Evolutionary conservation across 2,888 invertebrate genomes (phyloP), one percentile per base, ranked within the genome.

Genomic region (Zootermopsis nevadensis): DNA sequence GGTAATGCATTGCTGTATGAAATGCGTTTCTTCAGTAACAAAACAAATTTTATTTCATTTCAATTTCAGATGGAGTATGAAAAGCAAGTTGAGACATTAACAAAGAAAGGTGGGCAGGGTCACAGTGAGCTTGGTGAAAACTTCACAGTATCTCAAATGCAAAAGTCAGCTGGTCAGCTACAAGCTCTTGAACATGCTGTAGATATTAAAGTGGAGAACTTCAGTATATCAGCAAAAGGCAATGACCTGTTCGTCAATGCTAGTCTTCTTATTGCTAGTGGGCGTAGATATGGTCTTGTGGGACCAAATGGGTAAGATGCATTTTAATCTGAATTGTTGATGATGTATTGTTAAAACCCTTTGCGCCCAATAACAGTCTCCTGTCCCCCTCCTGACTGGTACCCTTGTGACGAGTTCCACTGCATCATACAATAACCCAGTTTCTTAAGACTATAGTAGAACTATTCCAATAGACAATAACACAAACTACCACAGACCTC

Each of bases 151-250:
- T 99, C 99, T 7, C 94, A 94, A 87, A 95, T 95, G 82, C 92
- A 91, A 92, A 94, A 86, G 93, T 94, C 91, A 55, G 90, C 90
- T 81, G 90, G 90, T 77, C 95, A 96, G 88, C 93, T 95, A 90
- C 94, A 94, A 67, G 94, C 95, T 55, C 88, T 96, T 86, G 99
- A 99, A 88, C 96, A 97, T 89, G 98, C 99, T 0, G 96, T 98
- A 22, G 99, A 99, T 89, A 99, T 99, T 81, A 99, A 99, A 92
- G 96, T 98, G 27, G 99, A 99, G 88, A 98, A 98, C 89, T 99
- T 99, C 89, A 98, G 98, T 84, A 99, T 99, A 86, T 94, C 97
- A 31, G 99, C 99, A 0, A 96, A 98, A 89, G 99, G 99, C 83
- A 98, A 99, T 87, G 98, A 99, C 88, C 91, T 99, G 76, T 99